Conservation (phyloP, 2,888 invertebrate genomes). For the Brachypterus glaber region DNA sequence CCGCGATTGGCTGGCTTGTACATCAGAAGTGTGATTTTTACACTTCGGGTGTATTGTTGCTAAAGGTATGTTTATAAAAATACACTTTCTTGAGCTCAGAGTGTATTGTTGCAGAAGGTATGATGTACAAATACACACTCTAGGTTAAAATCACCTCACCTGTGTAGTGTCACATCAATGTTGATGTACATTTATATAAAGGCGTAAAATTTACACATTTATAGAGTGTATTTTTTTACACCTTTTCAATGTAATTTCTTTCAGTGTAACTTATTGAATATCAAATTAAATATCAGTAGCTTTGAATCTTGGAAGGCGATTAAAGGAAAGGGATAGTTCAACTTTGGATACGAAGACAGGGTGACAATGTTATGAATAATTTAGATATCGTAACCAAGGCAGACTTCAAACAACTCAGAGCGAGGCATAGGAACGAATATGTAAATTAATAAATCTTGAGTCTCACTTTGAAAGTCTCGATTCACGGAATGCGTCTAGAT, state of each 20-base stretch:
- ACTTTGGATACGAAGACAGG: conserved; percentile 27
- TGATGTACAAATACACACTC: neutral
- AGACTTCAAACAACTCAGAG: conserved; percentile 35
- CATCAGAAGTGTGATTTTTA: too few species aligned
- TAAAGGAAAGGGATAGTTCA: conserved; percentile 24
- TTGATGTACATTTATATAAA: too few species aligned
- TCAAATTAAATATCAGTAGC: conserved; percentile 20
- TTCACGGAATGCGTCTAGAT: conserved; percentile 31
- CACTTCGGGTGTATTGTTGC: too few species aligned
- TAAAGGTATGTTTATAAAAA: too few species aligned
- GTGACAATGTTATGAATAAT: conserved; percentile 39
- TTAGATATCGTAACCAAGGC: conserved; percentile 28
- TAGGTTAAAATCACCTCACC: too few species aligned
- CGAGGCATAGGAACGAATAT: conserved; percentile 32
- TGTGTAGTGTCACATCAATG: too few species aligned
- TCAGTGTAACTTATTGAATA: conserved; percentile 14
- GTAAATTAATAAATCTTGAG: conserved; percentile 40
- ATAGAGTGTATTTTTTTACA: too few species aligned
- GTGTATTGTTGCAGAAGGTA: too few species aligned
- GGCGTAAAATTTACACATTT: neutral
- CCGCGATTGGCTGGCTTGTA: too few species aligned
- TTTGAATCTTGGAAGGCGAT: conserved; percentile 18
- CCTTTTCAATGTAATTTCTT: too few species aligned
- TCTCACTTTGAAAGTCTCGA: conserved; percentile 36
- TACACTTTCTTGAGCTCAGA: too few species aligned